Conservation (phyloP, 2,888 invertebrate genomes). For the Nomada fabriciana region DNA sequence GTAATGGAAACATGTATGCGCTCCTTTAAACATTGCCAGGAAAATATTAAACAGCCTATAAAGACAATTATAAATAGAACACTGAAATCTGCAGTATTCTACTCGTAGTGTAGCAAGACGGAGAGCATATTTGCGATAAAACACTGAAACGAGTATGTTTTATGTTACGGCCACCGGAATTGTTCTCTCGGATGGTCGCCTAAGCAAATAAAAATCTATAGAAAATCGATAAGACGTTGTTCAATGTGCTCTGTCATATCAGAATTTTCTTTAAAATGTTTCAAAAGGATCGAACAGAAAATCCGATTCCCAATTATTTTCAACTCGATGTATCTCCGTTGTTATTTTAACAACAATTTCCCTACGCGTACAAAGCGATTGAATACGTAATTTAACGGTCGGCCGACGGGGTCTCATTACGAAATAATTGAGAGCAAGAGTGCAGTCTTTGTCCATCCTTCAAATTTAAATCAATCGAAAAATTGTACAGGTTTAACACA, state of each 20-base stretch:
- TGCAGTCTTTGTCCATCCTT: constrained; percentile 4
- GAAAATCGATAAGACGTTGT: background rate
- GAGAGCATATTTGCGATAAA: constrained; percentile 15
- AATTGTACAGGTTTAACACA: constrained; percentile 48
- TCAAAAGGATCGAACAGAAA: too few relatives aligned
- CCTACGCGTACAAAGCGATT: background rate
- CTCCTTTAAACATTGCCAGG: background rate
- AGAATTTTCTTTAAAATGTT: background rate
- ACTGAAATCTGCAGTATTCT: background rate
- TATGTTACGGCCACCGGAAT: constrained; percentile 3
- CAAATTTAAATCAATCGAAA: constrained; percentile 52
- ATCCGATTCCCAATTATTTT: background rate
- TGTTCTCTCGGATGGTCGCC: background rate
- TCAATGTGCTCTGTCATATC: background rate
- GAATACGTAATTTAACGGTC: constrained; percentile 30
- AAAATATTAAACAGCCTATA: constrained; percentile 8
- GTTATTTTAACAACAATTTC: background rate
- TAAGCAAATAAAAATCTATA: constrained; percentile 16
- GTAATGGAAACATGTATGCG: background rate
- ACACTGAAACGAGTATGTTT: constrained; percentile 24
- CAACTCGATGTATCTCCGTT: background rate
- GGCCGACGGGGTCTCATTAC: background rate
- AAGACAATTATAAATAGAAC: background rate
- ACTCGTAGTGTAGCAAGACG: background rate
- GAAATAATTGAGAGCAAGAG: constrained; percentile 20